A percentile compares a stretch with the other conserved stretches of the same genome.
phyloP scores from a whole-genome alignment of 2,113 vertebrate species.

The Muscicapa adusta region DNA sequence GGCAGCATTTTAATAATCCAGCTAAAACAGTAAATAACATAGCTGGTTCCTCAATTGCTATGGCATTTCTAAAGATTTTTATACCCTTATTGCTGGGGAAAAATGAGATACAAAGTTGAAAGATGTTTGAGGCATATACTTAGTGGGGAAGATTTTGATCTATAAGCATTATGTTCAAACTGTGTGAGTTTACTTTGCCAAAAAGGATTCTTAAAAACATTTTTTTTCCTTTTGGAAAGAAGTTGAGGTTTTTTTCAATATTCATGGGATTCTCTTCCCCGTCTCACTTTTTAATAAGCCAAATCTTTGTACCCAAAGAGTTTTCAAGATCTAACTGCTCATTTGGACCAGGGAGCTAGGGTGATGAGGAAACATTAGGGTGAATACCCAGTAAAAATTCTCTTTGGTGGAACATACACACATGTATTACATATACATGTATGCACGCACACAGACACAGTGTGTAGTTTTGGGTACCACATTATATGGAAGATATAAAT shows the following conservation, averaged over 20 bases:
- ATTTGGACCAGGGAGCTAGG: not conserved
- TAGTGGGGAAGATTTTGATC: not conserved
- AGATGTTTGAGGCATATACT: not conserved
- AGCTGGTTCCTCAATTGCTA: not conserved
- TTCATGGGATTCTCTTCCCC: not conserved
- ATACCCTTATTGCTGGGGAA: not conserved
- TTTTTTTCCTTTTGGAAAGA: not conserved
- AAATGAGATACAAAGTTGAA: not conserved
- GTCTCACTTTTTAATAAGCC: not conserved
- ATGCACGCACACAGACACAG: accelerated
- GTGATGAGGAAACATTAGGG: not conserved
- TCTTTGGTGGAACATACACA: not conserved
- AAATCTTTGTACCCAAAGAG: not conserved
- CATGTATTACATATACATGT: not conserved
- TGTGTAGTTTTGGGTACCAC: not conserved
- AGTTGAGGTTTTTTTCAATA: not conserved
- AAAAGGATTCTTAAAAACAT: not conserved
- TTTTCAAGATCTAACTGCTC: not conserved
- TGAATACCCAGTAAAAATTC: not conserved
- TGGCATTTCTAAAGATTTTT: not conserved
- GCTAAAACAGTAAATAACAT: not conserved
- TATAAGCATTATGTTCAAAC: not conserved
- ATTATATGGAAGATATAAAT: not conserved
- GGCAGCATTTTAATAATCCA: not conserved
- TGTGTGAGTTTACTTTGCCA: not conserved